These are phyloP conservation scores for Eulacestoma nigropectus DNA, from an alignment of 2,113 vertebrate species.

Conservation along the genomic window DNA sequence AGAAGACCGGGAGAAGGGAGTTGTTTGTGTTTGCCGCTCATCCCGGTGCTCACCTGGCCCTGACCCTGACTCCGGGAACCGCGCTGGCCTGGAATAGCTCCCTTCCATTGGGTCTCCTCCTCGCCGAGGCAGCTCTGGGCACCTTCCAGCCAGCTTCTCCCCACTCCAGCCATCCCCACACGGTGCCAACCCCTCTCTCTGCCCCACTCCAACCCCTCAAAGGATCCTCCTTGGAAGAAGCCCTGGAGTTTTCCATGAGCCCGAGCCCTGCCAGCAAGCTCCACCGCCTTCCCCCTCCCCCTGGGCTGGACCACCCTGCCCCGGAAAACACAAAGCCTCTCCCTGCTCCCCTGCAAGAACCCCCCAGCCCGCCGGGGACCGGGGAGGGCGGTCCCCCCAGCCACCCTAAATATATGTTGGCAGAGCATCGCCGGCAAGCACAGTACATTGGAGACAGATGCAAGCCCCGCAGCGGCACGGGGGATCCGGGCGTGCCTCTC, in stretches of 20 bases:
- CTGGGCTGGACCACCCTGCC: background rate
- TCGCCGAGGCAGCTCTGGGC: background rate
- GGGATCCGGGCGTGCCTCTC: background rate
- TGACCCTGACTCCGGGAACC: background rate
- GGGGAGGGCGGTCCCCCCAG: background rate
- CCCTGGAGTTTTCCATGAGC: background rate
- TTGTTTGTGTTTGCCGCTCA: background rate
- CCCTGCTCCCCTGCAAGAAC: background rate
- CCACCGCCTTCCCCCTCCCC: background rate
- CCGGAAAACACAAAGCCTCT: background rate
- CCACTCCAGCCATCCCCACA: background rate
- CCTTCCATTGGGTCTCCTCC: fast-evolving
- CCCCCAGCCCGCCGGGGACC: background rate
- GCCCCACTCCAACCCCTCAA: background rate
- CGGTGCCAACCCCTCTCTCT: background rate
- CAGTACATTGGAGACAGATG: background rate
- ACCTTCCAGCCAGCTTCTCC: background rate
- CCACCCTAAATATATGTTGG: background rate
- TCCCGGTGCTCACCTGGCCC: background rate
- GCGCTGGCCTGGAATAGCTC: background rate
- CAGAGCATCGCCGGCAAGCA: background rate
- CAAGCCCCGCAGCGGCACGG: fast-evolving
- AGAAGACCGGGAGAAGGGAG: background rate
- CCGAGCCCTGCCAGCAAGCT: background rate
- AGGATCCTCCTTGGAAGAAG: background rate